Evolutionary conservation across 2,888 invertebrate species (phyloP), one percentile per base, ranked within the genome.

Genomic region (Tenthredo distinguenda): DNA sequence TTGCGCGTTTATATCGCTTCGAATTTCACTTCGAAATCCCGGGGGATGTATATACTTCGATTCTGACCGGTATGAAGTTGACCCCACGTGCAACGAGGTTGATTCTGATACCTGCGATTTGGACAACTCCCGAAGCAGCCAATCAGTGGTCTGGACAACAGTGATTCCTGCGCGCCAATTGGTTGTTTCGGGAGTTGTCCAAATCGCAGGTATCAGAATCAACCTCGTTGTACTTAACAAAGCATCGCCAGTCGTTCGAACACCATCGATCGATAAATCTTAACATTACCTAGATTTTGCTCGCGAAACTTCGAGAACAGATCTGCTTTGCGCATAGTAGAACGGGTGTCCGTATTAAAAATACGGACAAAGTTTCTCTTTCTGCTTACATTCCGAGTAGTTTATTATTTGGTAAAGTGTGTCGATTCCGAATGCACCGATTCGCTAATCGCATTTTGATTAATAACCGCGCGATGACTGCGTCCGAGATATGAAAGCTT

Each of bases 181-280:
- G 26, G 26, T 1, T 26, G 26, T 26, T 26, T 26, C 1, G 26
- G 26, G 26, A 26, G 26, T 26, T 26, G 26, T 26, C 26, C 26
- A 26, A 1, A 26, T 26, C 26, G 26, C 26, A 26, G 26, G 26
- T 26, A 26, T 26, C 26, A 26, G 26, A 26, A 26, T 26, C 26
- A 26, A 26, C 26, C 26, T 26, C 26, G 26, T 26, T 26, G 26
- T 21, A n/a, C 43, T 43, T 43, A 37, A 40, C 31, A 9, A 18
- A 31, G 40, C 37, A 34, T 12, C 72, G 72, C 37, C 55, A 10
- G 50, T 31, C 5, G 18, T 77, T 55, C n/a, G 31, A 50, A 31
- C 31, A 77, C 18, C 55, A 55, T 55, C 50, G 50, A 77, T 77
- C 77, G 9, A n/a, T 34, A 77, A 50, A 72, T 72, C 40, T 72